Evolutionary conservation across 2,797 vertebrate species (phyloP), one percentile per base, ranked within the genome.

Genomic region (Toxotes lorentzi): DNA sequence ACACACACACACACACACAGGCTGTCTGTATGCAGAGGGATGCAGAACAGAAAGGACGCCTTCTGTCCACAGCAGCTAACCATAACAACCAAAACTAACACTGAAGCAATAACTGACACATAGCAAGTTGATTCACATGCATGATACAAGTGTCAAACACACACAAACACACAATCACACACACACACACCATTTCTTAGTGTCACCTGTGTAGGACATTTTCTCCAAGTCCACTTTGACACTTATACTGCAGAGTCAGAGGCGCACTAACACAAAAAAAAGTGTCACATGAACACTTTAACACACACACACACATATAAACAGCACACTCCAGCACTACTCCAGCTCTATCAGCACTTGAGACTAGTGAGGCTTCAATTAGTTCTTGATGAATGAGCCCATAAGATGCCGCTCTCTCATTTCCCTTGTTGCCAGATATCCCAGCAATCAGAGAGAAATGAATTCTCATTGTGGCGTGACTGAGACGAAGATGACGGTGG

Each of bases 341-440:
- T 96, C 95, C 92, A 94, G 92, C 95, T 95, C 96, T 97, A 97
- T 97, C 97, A 97, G 96, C 96, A 95, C 95, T 97, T 96, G 96
- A 97, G 95, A 97, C 94, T 96, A 96, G 96, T 96, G 96, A 96
- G 96, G 96, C 96, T 97, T 98, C 97, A 98, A 98, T 98, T 98
- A 98, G 97, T 97, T 97, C 97, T 97, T 98, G 97, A 98, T 98
- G 97, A 99, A 98, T 97, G 96, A 98, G 96, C 96, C 95, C 96
- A 96, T 96, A 97, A 97, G 97, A 97, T 96, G 95, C 94, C 94
- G 95, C 96, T 95, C 95, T 96, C 96, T 97, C 96, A 96, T 97
- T 97, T 97, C 97, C 96, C 96, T 94, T 96, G 96, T 95, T 95
- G 96, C 95, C 89, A 95, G 96, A 96, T 96, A 96, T 96, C 96